Percentiles rank a stretch among this genome's conserved stretches.
These are phyloP conservation scores for Rhamnusium bicolor DNA, from an alignment of 2,888 invertebrate genomes.

Conservation along the genomic window DNA sequence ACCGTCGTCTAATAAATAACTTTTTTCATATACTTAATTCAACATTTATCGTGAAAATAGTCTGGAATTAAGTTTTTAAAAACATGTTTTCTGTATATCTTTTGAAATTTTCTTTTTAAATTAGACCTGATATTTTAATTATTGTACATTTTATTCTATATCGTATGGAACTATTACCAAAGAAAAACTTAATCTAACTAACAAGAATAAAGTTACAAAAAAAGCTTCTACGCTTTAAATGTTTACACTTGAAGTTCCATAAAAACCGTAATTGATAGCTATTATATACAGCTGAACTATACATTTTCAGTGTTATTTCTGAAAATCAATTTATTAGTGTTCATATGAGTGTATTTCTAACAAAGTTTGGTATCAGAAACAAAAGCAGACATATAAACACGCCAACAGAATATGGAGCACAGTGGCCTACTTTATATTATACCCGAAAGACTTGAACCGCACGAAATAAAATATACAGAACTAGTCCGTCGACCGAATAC, in stretches of 20 bases:
- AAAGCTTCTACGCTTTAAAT: neutral
- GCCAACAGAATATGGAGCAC: neutral
- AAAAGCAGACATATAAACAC: neutral
- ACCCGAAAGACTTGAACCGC: neutral
- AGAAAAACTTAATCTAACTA: neutral
- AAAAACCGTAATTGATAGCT: neutral
- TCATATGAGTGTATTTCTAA: neutral
- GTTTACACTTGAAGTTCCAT: neutral
- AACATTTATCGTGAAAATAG: neutral
- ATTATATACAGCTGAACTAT: neutral
- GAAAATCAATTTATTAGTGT: neutral
- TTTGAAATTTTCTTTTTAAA: too few relatives aligned
- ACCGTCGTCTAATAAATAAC: too few relatives aligned
- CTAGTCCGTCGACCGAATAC: slow-evolving; percentile 2
- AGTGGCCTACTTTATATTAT: slow-evolving; percentile 10
- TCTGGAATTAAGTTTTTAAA: neutral
- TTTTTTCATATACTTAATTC: too few relatives aligned
- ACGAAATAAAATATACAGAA: slow-evolving; percentile 10
- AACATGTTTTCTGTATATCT: too few relatives aligned
- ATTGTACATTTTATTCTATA: neutral
- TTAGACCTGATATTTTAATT: neutral
- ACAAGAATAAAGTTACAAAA: neutral
- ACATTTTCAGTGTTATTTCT: neutral
- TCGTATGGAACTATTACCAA: neutral
- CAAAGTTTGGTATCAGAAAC: neutral